A percentile compares a stretch with the other conserved stretches of the same genome.
Evolutionary conservation across 2,888 invertebrate genomes (phyloP).

Genomic region (Mythimna impura): DNA sequence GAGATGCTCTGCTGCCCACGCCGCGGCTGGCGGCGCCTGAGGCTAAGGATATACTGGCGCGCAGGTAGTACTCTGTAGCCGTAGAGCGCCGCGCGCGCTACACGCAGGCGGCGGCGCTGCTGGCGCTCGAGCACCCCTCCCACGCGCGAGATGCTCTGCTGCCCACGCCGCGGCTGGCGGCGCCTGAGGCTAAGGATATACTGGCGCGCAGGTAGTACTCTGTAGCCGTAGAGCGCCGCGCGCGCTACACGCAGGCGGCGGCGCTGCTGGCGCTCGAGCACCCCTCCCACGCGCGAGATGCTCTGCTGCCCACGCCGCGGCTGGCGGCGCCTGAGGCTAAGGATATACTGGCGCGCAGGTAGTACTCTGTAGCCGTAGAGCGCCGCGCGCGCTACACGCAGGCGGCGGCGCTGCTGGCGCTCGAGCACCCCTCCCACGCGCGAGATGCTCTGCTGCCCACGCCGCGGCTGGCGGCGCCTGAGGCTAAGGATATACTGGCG

Average conservation of each 20-base stretch:
- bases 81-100: slow-evolving; percentile 86
- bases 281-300: slow-evolving; percentile 94
- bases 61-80: too few species aligned
- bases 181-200: slow-evolving; percentile 95
- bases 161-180: slow-evolving; percentile 90
- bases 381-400: slow-evolving; percentile 92
- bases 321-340: slow-evolving; percentile 95
- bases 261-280: slow-evolving; percentile 97
- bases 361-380: slow-evolving; percentile 85
- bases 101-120: slow-evolving; percentile 96
- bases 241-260: slow-evolving; percentile 96
- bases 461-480: too few species aligned
- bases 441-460: too few species aligned
- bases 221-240: slow-evolving; percentile 93
- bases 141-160: slow-evolving; percentile 95
- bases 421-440: too few species aligned
- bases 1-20: too few species aligned
- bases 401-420: too few species aligned
- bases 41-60: too few species aligned
- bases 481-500: too few species aligned
- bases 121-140: slow-evolving; percentile 96
- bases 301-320: slow-evolving; percentile 91
- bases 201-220: slow-evolving; percentile 85
- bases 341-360: slow-evolving; percentile 91
- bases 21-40: too few species aligned